Evolutionary conservation across 2,797 vertebrate genomes (phyloP), one percentile per base, ranked within the genome.

Genomic region (Acanthurus leucopareius): DNA sequence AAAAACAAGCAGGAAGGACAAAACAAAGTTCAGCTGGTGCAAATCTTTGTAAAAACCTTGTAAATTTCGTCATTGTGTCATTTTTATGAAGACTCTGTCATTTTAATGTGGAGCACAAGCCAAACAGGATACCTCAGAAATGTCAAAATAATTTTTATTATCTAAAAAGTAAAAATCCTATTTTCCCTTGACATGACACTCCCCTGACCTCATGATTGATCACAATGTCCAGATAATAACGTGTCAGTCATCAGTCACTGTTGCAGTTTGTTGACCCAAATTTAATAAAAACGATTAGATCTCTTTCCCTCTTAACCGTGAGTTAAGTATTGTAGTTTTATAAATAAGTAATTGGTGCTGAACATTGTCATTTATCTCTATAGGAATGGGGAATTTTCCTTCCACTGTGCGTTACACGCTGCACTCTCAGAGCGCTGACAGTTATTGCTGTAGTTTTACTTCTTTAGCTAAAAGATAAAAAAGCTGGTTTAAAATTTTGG

Each of bases 401-500:
- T 32, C 32, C 48, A 35, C 47, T 25, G 66, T 10, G 64, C 66
- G 49, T 53, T 48, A 68, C 84, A 69, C 64, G 44, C 53, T 48
- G n/a, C 71, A 5, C 0, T 40, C 25, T 28, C 65, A 63, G 20
- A 56, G 22, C 25, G 28, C 71, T 16, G 10, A 15, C 68, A 52
- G 2, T n/a, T 11, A 2, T 9, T 59, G 22, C 66, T 53, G 48
- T 0, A 3, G 5, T 19, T 19, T 52, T 6, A 59, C 70, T 74
- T 47, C n/a, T 45, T 44, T 20, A 8, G 13, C 56, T 62, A 35
- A 35, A 35, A 35, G 32, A 35, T 35, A 35, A 62, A 58, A 38
- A 20, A 42, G 2, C 3, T 40, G 5, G 13, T 52, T 44, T 70
- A 9, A 62, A 45, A 16, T 40, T 51, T 60, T 6, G 28, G 38